Evolutionary conservation across 2,797 vertebrate species (phyloP), one percentile per base, ranked within the genome.

Genomic region (Parauchenoglanis ngamensis): DNA sequence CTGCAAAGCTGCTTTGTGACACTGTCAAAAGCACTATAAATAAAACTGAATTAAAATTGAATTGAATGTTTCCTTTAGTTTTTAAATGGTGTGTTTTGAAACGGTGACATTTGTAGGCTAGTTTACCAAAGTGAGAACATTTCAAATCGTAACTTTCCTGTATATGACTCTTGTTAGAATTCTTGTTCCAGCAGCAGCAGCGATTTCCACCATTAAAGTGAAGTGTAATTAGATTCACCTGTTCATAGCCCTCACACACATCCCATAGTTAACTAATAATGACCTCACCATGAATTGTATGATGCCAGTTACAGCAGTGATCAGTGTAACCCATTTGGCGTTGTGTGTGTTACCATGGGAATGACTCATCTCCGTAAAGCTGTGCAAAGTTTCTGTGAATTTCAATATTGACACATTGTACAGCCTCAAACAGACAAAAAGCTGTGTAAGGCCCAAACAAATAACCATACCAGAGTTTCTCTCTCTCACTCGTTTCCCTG

Each of bases 331-430:
- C 44, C 44, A 31, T 68, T 35, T 83, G 46, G 17, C 5, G 8
- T 68, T 63, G 57, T 1, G 78, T 61, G 54, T 13, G 77, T 59
- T 83, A 63, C 81, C 63, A 68, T 13, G 49, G 49, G 31, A 35
- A 68, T 12, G 46, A 54, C 63, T 54, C 63, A 54, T 12, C 63
- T 54, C n/a, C 1, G 17, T 68, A 54, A 83, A 68, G 63, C 63
- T 83, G 81, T 68, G n/a, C 63, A 68, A 54, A 83, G 46, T 83
- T 83, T 46, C 78, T 17, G 40, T 81, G 57, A 63, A 81, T 61
- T 63, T 63, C 79, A 81, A 46, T 63, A 46, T 5, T 63, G 78
- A 46, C 40, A 49, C 59, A 63, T 19, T 83, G 46, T 54, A 68
- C n/a, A 13, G 19, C 17, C 46, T 52, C 80, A 67, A 68, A 28